A percentile compares a stretch with the other conserved stretches of the same genome.
phyloP scores from a whole-genome alignment of 23 tunicate species.

The Ascidia mentula region DNA sequence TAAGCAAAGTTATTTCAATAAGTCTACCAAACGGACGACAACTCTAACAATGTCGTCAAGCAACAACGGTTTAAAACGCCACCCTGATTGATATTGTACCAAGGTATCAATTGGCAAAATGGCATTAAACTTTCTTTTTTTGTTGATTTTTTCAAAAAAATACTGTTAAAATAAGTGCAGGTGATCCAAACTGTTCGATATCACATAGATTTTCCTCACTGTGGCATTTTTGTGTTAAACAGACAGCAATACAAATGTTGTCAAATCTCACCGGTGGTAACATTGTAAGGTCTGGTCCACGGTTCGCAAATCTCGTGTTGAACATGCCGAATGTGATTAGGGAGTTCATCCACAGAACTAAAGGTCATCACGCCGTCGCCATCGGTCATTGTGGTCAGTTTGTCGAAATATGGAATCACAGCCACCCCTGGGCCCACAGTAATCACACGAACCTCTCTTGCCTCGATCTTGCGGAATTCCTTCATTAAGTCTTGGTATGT shows the following conservation, averaged over 20 bases:
- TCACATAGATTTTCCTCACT: too few relatives aligned
- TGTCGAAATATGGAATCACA: not conserved
- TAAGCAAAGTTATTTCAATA: too few relatives aligned
- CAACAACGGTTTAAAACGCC: too few relatives aligned
- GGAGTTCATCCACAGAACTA: conserved; percentile 11
- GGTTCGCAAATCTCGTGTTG: conserved; percentile 14
- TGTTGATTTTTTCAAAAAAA: too few relatives aligned
- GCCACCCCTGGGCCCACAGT: conserved; percentile 20
- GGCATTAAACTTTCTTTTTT: too few relatives aligned
- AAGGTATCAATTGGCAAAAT: too few relatives aligned
- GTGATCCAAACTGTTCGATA: too few relatives aligned
- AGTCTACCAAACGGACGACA: too few relatives aligned
- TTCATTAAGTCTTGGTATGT: not conserved
- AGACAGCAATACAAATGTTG: not conserved
- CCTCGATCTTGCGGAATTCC: conserved; percentile 6
- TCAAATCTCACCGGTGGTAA: not conserved
- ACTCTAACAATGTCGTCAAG: too few relatives aligned
- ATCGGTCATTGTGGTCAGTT: conserved; percentile 8
- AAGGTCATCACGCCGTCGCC: conserved; percentile 13
- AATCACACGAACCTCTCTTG: conserved; percentile 7
- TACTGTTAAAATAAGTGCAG: too few relatives aligned
- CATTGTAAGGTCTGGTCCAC: not conserved
- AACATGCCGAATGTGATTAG: not conserved
- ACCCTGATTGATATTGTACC: too few relatives aligned
- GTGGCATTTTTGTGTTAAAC: not conserved